Percentiles rank a stretch among this genome's conserved stretches.
phyloP scores from a whole-genome alignment of 2,797 vertebrate species.

The Pagetopsis macropterus region DNA sequence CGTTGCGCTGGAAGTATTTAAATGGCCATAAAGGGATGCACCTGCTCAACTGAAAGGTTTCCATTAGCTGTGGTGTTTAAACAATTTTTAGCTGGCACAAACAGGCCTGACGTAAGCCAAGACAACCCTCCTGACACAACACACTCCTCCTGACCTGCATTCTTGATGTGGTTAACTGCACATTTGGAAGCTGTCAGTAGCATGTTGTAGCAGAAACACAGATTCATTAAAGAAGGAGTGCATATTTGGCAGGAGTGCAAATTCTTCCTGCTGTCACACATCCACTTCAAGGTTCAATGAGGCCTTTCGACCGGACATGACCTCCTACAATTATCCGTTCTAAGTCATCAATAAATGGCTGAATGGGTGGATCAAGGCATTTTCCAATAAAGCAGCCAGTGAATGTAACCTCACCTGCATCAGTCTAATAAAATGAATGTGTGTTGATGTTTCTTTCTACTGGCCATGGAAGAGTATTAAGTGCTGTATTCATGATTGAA shows the following conservation, averaged over 20 bases:
- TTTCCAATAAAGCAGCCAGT: background rate
- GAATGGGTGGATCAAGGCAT: background rate
- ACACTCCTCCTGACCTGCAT: conserved; percentile 29
- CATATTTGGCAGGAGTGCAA: conserved; percentile 12
- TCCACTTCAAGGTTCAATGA: background rate
- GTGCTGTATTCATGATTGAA: conserved; percentile 21
- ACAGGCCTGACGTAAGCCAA: conserved; percentile 17
- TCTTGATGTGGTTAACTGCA: conserved; percentile 34
- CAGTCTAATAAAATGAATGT: background rate
- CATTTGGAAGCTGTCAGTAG: conserved; percentile 19
- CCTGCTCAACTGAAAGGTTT: conserved; percentile 19
- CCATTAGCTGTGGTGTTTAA: conserved; percentile 7
- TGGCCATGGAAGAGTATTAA: conserved; percentile 18
- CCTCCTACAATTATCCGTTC: background rate
- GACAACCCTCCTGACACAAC: conserved; percentile 1
- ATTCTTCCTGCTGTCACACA: conserved; percentile 19
- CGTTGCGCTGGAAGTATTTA: conserved; percentile 10
- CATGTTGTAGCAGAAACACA: conserved; percentile 24
- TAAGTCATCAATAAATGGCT: background rate
- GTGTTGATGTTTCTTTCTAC: background rate
- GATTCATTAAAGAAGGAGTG: conserved; percentile 26
- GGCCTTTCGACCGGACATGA: background rate
- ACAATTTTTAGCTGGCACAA: conserved; percentile 23
- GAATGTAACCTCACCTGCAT: background rate
- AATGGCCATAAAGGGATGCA: conserved; percentile 12